Percentiles rank a stretch among this genome's conserved stretches.
Conservation (phyloP, 1,140 invertebrate species). For the Achatina immaculata region DNA sequence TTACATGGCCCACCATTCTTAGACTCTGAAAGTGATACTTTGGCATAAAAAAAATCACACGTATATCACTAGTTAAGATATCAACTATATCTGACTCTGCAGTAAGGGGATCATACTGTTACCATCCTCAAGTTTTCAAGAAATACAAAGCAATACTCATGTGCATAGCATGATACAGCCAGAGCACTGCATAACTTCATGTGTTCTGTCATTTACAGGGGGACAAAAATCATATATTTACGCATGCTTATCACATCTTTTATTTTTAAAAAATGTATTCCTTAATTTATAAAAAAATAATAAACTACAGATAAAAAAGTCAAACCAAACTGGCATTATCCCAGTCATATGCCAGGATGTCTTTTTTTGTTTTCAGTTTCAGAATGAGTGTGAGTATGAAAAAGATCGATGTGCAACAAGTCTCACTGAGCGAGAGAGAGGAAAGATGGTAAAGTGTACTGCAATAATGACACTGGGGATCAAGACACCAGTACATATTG, state of each 20-base stretch:
- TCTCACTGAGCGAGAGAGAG: background rate
- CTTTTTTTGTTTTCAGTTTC: background rate
- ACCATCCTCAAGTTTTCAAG: no score
- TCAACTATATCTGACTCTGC: no score
- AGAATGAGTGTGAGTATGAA: background rate
- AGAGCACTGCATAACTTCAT: no score
- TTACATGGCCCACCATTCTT: no score
- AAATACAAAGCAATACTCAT: no score
- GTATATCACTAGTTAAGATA: no score
- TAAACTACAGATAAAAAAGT: background rate
- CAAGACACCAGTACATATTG: background rate
- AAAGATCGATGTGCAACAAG: background rate
- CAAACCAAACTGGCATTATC: background rate
- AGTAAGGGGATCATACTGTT: no score
- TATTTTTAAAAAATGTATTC: background rate
- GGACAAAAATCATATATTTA: no score
- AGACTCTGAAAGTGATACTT: no score
- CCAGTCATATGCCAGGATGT: background rate
- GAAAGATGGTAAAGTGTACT: background rate
- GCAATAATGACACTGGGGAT: background rate
- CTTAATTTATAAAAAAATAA: background rate
- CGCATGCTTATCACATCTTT: background rate
- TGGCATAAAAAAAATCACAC: no score
- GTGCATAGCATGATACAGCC: no score
- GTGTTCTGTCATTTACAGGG: no score